phyloP scores from a whole-genome alignment of 1,140 invertebrate genomes.

The Limonius californicus region DNA sequence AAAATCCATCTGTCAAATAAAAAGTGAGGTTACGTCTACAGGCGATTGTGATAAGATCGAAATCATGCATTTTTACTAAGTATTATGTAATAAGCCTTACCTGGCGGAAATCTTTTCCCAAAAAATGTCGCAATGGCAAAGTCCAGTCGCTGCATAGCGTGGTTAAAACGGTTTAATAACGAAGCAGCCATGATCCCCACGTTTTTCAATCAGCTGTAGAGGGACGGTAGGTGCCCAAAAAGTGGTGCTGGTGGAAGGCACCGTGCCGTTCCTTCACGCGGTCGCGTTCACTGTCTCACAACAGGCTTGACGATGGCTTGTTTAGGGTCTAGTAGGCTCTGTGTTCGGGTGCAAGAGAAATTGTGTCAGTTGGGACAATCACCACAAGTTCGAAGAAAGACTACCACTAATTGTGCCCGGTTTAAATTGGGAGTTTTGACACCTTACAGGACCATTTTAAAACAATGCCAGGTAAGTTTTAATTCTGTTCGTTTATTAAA shows the following conservation, averaged over 20 bases:
- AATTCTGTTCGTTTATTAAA: too few species aligned
- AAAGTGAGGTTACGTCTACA: slow-evolving; percentile 39
- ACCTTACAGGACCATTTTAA: slow-evolving; percentile 35
- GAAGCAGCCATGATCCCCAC: slow-evolving; percentile 34
- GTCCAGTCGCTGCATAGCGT: slow-evolving; percentile 41
- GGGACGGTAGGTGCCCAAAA: slow-evolving; percentile 18
- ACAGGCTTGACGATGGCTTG: slow-evolving; percentile 71
- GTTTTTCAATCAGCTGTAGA: slow-evolving; percentile 26
- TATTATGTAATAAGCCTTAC: slow-evolving; percentile 34
- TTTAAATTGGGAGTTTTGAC: slow-evolving; percentile 56
- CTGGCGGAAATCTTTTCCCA: slow-evolving; percentile 47
- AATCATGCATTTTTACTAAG: slow-evolving; percentile 11
- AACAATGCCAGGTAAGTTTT: too few species aligned
- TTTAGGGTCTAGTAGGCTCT: slow-evolving; percentile 71
- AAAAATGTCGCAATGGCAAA: slow-evolving; percentile 41
- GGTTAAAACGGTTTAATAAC: slow-evolving; percentile 40
- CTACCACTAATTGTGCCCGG: slow-evolving; percentile 58
- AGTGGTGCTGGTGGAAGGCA: slow-evolving; percentile 12
- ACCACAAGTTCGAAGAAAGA: slow-evolving; percentile 55
- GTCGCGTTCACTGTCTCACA: slow-evolving; percentile 44
- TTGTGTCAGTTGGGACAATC: slow-evolving; percentile 69
- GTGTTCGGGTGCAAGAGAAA: slow-evolving; percentile 71
- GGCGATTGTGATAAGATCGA: not conserved
- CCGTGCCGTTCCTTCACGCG: slow-evolving; percentile 25
- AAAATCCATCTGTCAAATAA: slow-evolving; percentile 39